A percentile compares a stretch with the other conserved stretches of the same genome.
Conservation (phyloP, 1,140 invertebrate genomes). For the Coptotermes formosanus region DNA sequence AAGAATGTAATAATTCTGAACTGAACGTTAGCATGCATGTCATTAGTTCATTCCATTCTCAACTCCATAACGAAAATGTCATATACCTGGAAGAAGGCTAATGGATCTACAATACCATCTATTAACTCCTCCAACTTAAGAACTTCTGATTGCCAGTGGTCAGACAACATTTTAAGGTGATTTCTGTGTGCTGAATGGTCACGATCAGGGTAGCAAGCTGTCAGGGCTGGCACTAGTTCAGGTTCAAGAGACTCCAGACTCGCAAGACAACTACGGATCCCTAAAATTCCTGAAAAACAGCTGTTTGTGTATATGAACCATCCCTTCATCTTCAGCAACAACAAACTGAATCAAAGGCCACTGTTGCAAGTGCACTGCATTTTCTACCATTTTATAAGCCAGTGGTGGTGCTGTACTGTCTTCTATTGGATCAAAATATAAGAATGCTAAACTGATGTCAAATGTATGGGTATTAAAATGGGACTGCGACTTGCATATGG, state of each 20-base stretch:
- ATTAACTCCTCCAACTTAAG: conserved; percentile 55
- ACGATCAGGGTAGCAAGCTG: conserved; percentile 49
- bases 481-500: too few species aligned
- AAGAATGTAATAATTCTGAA: too few species aligned
- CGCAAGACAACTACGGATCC: conserved; percentile 60
- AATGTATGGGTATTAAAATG: too few species aligned
- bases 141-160: conserved; percentile 59
- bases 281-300: conserved; percentile 51
- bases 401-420: too few species aligned
- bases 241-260: conserved; percentile 64
- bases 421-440: too few species aligned
- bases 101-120: conserved; percentile 63
- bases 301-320: not conserved
- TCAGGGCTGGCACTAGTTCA: conserved; percentile 60
- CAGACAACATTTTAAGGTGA: conserved; percentile 51
- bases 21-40: too few species aligned
- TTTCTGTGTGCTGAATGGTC: conserved; percentile 45
- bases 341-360: too few species aligned
- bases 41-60: too few species aligned
- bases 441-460: too few species aligned
- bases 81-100: conserved; percentile 62
- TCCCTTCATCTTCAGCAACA: too few species aligned
- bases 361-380: too few species aligned
- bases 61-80: not conserved
- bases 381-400: too few species aligned